Evolutionary conservation across 2,797 vertebrate genomes (phyloP).

Genomic region (Salmo trutta): DNA sequence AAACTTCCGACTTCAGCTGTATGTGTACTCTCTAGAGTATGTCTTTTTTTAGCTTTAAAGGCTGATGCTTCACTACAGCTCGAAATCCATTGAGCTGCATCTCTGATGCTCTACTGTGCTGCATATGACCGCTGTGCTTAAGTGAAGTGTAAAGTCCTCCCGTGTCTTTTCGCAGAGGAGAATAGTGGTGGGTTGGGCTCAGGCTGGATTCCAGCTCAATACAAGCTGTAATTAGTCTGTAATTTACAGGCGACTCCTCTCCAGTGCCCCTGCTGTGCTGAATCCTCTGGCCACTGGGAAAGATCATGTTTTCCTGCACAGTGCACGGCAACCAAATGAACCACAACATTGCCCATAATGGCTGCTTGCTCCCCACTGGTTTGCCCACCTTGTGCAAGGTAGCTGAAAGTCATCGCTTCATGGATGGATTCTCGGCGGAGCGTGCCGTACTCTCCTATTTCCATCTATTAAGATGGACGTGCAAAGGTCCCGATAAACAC

Average conservation of each 20-base stretch:
- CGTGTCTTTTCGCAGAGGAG: constrained; percentile 58
- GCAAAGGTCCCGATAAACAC: constrained; percentile 59
- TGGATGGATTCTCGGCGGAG: constrained; percentile 79
- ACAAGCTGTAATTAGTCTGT: constrained; percentile 78
- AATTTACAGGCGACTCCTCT: constrained; percentile 78
- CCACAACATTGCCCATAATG: constrained; percentile 74
- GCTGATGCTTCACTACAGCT: background rate
- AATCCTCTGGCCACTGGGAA: constrained; percentile 76
- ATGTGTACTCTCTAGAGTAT: too few species aligned
- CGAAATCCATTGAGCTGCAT: background rate
- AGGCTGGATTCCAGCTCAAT: constrained; percentile 68
- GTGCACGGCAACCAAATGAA: constrained; percentile 77
- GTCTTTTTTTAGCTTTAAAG: background rate
- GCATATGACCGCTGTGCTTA: constrained; percentile 53
- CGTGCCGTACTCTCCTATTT: constrained; percentile 75
- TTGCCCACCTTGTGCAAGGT: constrained; percentile 85
- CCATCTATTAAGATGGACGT: constrained; percentile 82
- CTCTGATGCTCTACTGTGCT: constrained; percentile 31
- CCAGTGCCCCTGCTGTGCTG: constrained; percentile 67
- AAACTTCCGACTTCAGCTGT: too few species aligned
- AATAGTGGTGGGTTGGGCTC: constrained; percentile 57
- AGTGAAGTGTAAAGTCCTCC: constrained; percentile 62
- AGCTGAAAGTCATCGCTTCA: constrained; percentile 78
- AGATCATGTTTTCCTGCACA: constrained; percentile 75
- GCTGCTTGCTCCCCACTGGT: constrained; percentile 77